phyloP scores from a whole-genome alignment of 2,797 vertebrate species.

The Avahi laniger region DNA sequence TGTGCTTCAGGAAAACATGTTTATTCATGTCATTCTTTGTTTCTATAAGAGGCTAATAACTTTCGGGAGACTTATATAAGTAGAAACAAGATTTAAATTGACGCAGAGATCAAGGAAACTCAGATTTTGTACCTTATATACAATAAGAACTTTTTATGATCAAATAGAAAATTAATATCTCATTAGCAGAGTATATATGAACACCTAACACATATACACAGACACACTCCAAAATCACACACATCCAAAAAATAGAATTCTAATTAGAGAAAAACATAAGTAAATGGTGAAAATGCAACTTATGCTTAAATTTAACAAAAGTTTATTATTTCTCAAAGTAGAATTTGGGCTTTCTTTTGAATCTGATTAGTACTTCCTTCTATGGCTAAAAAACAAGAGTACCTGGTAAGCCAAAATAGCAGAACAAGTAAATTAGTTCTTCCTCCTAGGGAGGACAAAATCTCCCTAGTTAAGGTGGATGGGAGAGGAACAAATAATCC shows the following conservation, averaged over 20 bases:
- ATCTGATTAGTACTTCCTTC: neutral
- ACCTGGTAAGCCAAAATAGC: constrained; percentile 14
- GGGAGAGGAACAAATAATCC: neutral
- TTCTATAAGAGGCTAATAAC: constrained; percentile 46
- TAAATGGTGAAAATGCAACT: neutral
- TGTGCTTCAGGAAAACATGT: constrained; percentile 35
- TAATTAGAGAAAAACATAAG: neutral
- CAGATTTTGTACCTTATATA: neutral
- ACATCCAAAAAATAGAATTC: neutral
- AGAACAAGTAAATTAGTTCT: neutral
- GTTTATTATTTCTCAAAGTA: constrained; percentile 32
- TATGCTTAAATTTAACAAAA: constrained; percentile 39
- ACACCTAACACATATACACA: neutral
- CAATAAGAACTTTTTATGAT: neutral
- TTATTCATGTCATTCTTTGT: constrained; percentile 46
- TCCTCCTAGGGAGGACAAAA: neutral
- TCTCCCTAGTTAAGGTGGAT: neutral
- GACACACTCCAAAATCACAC: neutral
- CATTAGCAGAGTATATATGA: neutral
- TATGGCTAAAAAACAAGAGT: neutral
- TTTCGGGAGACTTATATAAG: constrained; percentile 34
- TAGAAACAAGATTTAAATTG: constrained; percentile 58
- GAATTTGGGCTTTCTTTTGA: constrained; percentile 1
- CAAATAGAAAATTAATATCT: constrained; percentile 37
- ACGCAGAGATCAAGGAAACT: constrained; percentile 38